Percentiles rank a stretch among this genome's conserved stretches.
Conservation (phyloP, 2,888 invertebrate species). For the Epistrophe eligans region DNA sequence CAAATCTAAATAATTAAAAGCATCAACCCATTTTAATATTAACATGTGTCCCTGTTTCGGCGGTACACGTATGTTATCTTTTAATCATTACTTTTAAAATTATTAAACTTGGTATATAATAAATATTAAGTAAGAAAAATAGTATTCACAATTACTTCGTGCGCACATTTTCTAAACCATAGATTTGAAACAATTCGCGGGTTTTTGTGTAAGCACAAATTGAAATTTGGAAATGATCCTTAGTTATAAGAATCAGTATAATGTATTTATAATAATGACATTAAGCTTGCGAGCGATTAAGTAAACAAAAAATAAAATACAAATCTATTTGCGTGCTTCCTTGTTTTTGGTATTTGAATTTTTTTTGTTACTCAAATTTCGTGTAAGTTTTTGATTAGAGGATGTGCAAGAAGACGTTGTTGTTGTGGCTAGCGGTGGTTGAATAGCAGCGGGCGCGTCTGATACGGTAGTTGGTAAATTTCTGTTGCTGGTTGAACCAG, state of each 20-base stretch:
- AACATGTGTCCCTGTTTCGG: too few species aligned
- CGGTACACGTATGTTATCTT: too few species aligned
- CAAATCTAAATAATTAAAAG: background rate
- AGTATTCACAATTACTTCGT: too few species aligned
- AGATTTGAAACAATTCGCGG: too few species aligned
- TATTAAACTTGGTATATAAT: too few species aligned
- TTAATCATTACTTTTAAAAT: too few species aligned
- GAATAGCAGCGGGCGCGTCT: background rate
- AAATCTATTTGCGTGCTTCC: slow-evolving; percentile 60
- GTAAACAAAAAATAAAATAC: background rate
- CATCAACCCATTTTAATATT: too few species aligned
- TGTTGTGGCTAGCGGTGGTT: background rate
- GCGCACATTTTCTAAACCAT: too few species aligned
- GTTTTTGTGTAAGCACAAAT: too few species aligned
- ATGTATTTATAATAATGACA: background rate
- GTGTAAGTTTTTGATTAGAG: slow-evolving; percentile 44
- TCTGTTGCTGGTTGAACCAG: background rate
- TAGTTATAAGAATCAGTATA: background rate
- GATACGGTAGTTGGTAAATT: background rate
- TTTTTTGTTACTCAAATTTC: slow-evolving; percentile 53
- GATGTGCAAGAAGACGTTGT: slow-evolving; percentile 19
- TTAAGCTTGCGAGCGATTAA: background rate
- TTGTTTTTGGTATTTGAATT: slow-evolving; percentile 58
- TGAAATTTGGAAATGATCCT: background rate
- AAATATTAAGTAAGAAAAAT: too few species aligned